Percentiles rank a stretch among this genome's conserved stretches.
Evolutionary conservation across 2,888 invertebrate genomes (phyloP).

Genomic region (Ophonus ardosiacus): DNA sequence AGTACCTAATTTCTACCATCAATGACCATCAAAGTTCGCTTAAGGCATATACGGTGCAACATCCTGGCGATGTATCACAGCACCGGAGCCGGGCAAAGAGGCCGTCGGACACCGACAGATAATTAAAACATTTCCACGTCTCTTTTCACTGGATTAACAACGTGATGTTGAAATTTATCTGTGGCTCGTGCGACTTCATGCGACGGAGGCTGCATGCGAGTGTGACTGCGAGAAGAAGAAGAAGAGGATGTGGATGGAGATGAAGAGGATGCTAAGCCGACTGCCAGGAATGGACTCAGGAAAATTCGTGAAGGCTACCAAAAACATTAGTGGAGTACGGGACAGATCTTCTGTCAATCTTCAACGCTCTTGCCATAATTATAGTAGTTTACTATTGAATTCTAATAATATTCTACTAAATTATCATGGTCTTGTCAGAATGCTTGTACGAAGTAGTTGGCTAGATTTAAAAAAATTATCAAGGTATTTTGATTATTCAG

Average conservation of each 20-base stretch:
- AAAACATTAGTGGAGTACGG: background rate
- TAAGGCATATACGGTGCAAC: background rate
- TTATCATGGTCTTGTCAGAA: no score
- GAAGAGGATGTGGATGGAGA: slow-evolving; percentile 9
- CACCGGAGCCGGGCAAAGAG: background rate
- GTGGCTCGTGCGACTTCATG: slow-evolving; percentile 57
- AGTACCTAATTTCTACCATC: background rate
- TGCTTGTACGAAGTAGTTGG: no score
- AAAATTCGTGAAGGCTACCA: background rate
- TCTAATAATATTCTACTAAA: no score
- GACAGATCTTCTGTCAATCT: no score
- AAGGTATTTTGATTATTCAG: no score
- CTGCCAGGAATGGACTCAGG: background rate
- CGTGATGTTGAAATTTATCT: slow-evolving; percentile 61
- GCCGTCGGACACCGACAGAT: slow-evolving; percentile 22
- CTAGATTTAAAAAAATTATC: no score
- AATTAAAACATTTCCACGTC: slow-evolving; percentile 62
- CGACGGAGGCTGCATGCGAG: background rate
- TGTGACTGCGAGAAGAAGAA: slow-evolving; percentile 1
- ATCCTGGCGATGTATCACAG: slow-evolving; percentile 30
- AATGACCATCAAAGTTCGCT: background rate
- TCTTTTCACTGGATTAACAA: slow-evolving; percentile 57
- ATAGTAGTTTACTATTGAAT: no score
- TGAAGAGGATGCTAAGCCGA: slow-evolving; percentile 1
- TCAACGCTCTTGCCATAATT: no score